Percentiles rank a stretch among this genome's conserved stretches.
Conservation (phyloP, 2,888 invertebrate genomes). For the Sthenelais limicola region DNA sequence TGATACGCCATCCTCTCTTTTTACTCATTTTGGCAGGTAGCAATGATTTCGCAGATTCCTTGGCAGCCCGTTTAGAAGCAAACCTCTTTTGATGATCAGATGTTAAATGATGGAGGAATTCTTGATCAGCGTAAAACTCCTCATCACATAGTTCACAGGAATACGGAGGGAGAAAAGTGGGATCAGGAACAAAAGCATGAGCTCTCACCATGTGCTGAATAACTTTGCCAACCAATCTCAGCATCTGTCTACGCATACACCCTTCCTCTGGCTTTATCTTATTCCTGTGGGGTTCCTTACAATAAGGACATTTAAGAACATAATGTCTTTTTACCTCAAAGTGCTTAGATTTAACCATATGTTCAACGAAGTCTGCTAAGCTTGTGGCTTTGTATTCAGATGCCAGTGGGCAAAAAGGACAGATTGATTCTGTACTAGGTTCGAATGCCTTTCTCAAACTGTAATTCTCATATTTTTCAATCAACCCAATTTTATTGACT, state of each 20-base stretch:
- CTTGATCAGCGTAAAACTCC: neutral
- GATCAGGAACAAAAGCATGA: neutral
- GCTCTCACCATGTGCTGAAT: neutral
- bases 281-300: neutral
- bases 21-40: no score
- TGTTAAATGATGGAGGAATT: neutral
- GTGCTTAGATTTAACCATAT: neutral
- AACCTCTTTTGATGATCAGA: neutral
- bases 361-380: neutral
- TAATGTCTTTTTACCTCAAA: no score
- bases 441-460: neutral
- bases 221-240: neutral
- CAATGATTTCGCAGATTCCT: no score
- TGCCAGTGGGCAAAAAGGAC: constrained; percentile 6
- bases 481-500: neutral
- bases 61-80: neutral
- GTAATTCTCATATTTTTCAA: constrained; percentile 4
- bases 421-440: neutral
- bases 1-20: no score
- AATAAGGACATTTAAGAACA: constrained; percentile 1
- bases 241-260: neutral
- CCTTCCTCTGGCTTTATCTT: neutral
- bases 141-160: neutral
- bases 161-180: constrained; percentile 6
- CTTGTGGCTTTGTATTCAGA: constrained; percentile 5